Evolutionary conservation across 2,113 vertebrate species (phyloP).

Genomic region (Hemibagrus wyckioides): DNA sequence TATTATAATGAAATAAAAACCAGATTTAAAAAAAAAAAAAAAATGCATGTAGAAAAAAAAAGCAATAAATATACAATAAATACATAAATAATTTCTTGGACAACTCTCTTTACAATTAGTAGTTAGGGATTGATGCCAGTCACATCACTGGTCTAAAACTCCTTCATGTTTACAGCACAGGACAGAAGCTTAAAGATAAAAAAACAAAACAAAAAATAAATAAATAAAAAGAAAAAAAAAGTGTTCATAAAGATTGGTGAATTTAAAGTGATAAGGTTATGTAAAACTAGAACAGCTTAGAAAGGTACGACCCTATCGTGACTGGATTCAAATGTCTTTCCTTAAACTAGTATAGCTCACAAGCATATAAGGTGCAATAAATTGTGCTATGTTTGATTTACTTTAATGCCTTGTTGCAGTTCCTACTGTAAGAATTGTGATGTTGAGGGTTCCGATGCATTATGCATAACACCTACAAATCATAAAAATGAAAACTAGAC

Average conservation of each 20-base stretch:
- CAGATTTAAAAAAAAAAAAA: constrained; percentile 17
- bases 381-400: not conserved
- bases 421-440: not conserved
- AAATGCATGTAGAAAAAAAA: constrained; percentile 24
- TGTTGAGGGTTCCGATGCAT: not conserved
- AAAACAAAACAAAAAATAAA: no score
- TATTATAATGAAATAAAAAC: not conserved
- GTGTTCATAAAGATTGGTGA: not conserved
- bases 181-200: not conserved
- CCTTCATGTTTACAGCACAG: constrained; percentile 9
- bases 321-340: not conserved
- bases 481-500: not conserved
- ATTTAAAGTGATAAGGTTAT: not conserved
- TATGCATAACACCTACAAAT: not conserved
- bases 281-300: not conserved
- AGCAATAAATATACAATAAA: constrained; percentile 57
- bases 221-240: not conserved
- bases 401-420: not conserved
- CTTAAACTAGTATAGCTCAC: not conserved
- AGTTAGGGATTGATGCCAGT: not conserved
- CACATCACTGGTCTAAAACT: not conserved
- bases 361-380: not conserved
- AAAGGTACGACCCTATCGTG: not conserved
- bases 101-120: constrained; percentile 8
- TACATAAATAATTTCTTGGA: constrained; percentile 63